Evolutionary conservation across 2,888 invertebrate species (phyloP).

Genomic region (Anaspis maculata): DNA sequence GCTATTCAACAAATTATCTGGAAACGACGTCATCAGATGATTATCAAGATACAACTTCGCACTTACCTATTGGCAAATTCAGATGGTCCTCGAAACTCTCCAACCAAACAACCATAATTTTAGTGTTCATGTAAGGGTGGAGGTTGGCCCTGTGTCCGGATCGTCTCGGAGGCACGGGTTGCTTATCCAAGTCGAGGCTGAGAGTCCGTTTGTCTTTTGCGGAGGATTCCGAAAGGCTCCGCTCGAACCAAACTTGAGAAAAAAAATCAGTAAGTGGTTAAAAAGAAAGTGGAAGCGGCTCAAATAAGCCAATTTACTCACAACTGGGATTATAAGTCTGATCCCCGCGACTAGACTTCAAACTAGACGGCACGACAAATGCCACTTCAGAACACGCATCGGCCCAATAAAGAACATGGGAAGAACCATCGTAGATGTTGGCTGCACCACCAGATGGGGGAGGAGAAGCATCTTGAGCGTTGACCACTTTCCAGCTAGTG

Average conservation of each 20-base stretch:
- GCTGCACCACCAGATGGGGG: slow-evolving; percentile 23
- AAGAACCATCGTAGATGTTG: slow-evolving; percentile 65
- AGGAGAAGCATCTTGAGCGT: slow-evolving; percentile 14
- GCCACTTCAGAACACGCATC: slow-evolving; percentile 92
- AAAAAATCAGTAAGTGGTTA: not conserved
- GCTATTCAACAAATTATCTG: slow-evolving; percentile 69
- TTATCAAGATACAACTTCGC: not conserved
- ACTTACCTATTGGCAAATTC: slow-evolving; percentile 73
- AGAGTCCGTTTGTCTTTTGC: slow-evolving; percentile 55
- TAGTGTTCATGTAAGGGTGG: slow-evolving; percentile 55
- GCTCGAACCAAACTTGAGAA: slow-evolving; percentile 48
- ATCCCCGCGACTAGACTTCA: slow-evolving; percentile 21
- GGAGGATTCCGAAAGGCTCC: slow-evolving; percentile 40
- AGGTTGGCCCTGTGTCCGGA: slow-evolving; percentile 47
- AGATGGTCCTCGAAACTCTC: slow-evolving; percentile 92
- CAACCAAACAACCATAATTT: slow-evolving; percentile 90
- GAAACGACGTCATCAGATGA: too few species aligned
- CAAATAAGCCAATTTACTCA: slow-evolving; percentile 20
- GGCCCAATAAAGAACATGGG: slow-evolving; percentile 88
- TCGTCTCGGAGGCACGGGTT: slow-evolving; percentile 51
- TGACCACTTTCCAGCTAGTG: slow-evolving; percentile 63
- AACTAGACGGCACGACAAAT: slow-evolving; percentile 75
- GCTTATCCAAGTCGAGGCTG: slow-evolving; percentile 63
- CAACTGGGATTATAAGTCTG: slow-evolving; percentile 24
- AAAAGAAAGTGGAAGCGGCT: not conserved